Evolutionary conservation across 2,797 vertebrate species (phyloP), one percentile per base, ranked within the genome.

Genomic region (Hyperoplus lanceolatus): DNA sequence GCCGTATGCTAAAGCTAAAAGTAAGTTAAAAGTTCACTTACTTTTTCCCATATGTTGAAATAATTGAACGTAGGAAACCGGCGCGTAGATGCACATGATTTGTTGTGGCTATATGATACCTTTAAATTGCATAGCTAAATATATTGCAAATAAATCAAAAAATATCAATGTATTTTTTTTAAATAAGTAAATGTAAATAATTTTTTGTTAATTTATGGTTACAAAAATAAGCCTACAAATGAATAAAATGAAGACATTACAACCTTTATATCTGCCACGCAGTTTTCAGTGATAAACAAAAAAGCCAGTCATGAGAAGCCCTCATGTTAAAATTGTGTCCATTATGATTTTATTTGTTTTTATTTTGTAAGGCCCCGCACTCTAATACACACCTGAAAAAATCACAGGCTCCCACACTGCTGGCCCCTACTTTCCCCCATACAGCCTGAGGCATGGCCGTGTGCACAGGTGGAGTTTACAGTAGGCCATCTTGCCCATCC

Each of bases 401-500:
- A 83, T 79, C 42, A 84, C 57, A 86, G 81, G 64, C 57, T 89
- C 79, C 79, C 87, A 86, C 70, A 8, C 60, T 74, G 73, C 63
- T 65, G 72, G 64, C 43, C 48, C 43, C 53, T n/a, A 56, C 56
- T 58, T 15, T 10, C 6, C 74, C 48, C 18, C 61, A 45, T 61
- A 13, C 68, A 76, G 89, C 92, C 91, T 53, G 54, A 72, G 90
- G 90, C 84, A 10, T 4, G 18, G 81, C 80, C 49, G 4, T 16
- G 63, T 77, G 77, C 90, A 89, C 92, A 92, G 92, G 90, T 92
- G 92, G 90, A 90, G 83, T 91, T 91, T 91, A 94, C 92, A 90
- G 93, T 92, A 86, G 88, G 79, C 86, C 93, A 91, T 93, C 95
- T 89, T 94, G 82, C 87, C 92, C 92, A 86, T 94, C 95, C 92